Percentiles rank a stretch among this genome's conserved stretches.
These are phyloP conservation scores for Corythornis vintsioides DNA, from an alignment of 2,113 vertebrate genomes.

Conservation along the genomic window DNA sequence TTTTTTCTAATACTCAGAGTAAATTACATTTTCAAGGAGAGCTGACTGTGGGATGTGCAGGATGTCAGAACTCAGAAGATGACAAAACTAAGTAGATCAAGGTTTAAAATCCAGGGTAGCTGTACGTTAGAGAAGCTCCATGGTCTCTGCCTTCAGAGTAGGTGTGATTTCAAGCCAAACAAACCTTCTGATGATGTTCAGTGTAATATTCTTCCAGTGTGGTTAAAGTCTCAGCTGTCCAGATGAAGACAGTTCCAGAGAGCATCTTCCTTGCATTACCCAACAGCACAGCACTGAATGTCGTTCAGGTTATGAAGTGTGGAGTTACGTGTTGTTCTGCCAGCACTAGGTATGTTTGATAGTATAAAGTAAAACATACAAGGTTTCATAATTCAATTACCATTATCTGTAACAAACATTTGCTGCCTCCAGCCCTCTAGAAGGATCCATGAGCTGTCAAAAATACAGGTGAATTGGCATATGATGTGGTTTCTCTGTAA, in stretches of 20 bases:
- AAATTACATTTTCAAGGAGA: constrained; percentile 58
- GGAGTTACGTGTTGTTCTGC: background rate
- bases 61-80: background rate
- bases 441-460: background rate
- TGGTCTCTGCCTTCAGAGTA: background rate
- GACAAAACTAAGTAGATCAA: constrained; percentile 11
- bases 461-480: background rate
- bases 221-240: background rate
- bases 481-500: background rate
- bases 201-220: background rate
- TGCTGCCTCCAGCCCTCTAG: background rate
- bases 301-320: background rate
- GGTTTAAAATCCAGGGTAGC: constrained; percentile 33
- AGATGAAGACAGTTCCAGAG: background rate
- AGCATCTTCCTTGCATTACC: background rate
- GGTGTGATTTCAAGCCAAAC: background rate
- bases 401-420: background rate
- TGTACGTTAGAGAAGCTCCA: background rate
- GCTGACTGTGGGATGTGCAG: background rate
- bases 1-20: background rate
- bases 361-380: background rate
- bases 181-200: background rate
- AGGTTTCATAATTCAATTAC: background rate
- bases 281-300: background rate
- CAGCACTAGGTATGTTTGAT: background rate